Conservation (phyloP, 2,888 invertebrate species). For the Stenodera caucasica region DNA sequence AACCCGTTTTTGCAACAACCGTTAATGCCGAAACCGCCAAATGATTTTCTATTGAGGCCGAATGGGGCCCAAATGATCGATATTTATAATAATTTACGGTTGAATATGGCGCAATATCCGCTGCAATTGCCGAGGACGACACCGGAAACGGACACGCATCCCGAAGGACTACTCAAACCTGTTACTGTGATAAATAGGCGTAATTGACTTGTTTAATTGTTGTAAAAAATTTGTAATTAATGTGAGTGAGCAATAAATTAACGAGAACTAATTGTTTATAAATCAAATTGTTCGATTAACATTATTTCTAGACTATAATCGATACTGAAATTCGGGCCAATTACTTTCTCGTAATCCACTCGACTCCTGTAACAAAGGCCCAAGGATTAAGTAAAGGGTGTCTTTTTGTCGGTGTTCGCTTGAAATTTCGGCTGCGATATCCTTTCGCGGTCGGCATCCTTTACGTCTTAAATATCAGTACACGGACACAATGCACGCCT, state of each 20-base stretch:
- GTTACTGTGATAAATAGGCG: conserved; percentile 52
- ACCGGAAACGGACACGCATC: conserved; percentile 25
- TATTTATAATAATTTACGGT: conserved; percentile 44
- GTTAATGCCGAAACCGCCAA: conserved; percentile 42
- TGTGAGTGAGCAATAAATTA: conserved; percentile 10
- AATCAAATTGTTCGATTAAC: too few relatives aligned
- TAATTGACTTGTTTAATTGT: conserved; percentile 12
- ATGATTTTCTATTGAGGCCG: neutral
- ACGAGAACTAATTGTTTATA: conserved; percentile 3
- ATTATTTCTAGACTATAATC: too few relatives aligned
- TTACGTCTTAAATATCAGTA: conserved; percentile 27
- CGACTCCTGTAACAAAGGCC: too few relatives aligned
- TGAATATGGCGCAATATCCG: conserved; percentile 42
- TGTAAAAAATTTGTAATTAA: conserved; percentile 18
- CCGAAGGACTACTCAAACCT: conserved; percentile 41
- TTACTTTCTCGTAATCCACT: too few relatives aligned
- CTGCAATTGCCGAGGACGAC: conserved; percentile 36
- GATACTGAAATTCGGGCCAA: too few relatives aligned
- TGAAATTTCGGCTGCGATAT: conserved; percentile 12
- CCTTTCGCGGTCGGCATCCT: conserved; percentile 19
- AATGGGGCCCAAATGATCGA: conserved; percentile 31
- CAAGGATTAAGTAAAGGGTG: too few relatives aligned
- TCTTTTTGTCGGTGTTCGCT: neutral
- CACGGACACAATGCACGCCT: conserved; percentile 24
- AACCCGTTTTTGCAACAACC: conserved; percentile 55